These are phyloP conservation scores for Lota lota DNA, from an alignment of 2,113 vertebrate genomes.

Conservation along the genomic window DNA sequence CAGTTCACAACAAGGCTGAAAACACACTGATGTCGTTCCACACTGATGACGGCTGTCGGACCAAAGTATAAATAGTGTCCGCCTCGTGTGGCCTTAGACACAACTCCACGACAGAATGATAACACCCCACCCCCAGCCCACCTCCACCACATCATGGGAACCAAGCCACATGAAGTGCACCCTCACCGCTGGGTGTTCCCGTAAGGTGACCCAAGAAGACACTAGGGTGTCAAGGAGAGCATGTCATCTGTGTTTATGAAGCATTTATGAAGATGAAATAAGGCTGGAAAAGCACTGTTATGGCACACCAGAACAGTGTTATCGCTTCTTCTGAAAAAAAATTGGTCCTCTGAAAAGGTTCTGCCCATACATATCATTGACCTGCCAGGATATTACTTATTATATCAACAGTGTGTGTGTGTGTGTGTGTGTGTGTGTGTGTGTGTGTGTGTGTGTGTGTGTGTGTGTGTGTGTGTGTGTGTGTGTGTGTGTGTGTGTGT, in stretches of 20 bases:
- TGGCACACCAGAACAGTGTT: slow-evolving; percentile 26
- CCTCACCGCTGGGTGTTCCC: no score
- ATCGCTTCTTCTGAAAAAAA: slow-evolving; percentile 37
- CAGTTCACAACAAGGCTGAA: slow-evolving; percentile 5
- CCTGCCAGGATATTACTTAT: slow-evolving; percentile 59
- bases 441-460: slow-evolving; percentile 15
- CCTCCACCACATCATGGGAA: no score
- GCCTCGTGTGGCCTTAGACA: no score
- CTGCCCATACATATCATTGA: slow-evolving; percentile 45
- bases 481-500: slow-evolving; percentile 11
- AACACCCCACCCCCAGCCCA: no score
- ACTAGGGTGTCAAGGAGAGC: no score
- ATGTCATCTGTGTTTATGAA: no score
- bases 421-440: slow-evolving; percentile 27
- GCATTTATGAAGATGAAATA: no score
- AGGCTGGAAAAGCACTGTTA: no score
- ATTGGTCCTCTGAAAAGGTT: slow-evolving; percentile 28
- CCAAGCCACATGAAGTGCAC: no score
- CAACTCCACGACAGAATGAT: no score
- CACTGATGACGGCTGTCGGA: no score
- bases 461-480: slow-evolving; percentile 17
- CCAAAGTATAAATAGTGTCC: slow-evolving; percentile 41
- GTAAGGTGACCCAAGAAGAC: no score
- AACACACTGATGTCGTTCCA: background rate
- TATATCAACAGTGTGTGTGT: slow-evolving; percentile 26